Evolutionary conservation across 2,797 vertebrate genomes (phyloP).

Genomic region (Ptychobarbus kaznakovi): DNA sequence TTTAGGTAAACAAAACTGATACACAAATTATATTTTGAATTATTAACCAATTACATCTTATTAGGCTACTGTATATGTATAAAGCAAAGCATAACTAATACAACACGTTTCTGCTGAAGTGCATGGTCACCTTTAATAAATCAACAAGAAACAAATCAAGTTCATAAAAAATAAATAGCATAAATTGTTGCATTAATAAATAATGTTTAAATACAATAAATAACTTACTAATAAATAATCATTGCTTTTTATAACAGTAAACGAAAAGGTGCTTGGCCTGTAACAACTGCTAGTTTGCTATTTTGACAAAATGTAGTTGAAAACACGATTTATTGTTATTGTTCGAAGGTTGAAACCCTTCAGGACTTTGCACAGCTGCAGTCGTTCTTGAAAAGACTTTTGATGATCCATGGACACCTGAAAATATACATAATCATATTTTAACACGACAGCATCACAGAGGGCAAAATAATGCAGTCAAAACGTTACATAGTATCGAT

Average conservation of each 20-base stretch:
- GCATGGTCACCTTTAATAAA: conserved; percentile 23
- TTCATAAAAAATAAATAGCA: conserved; percentile 12
- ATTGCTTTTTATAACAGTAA: not conserved
- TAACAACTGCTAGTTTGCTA: conserved; percentile 6
- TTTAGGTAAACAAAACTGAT: not conserved
- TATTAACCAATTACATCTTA: not conserved
- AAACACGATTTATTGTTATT: conserved; percentile 75
- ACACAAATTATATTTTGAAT: not conserved
- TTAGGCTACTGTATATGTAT: not conserved
- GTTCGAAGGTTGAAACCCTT: conserved; percentile 74
- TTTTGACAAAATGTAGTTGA: conserved; percentile 64
- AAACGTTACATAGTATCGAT: not conserved
- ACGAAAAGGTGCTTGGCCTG: not conserved
- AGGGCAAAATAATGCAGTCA: not conserved
- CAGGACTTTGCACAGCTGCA: conserved; percentile 75
- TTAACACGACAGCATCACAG: not conserved
- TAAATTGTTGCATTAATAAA: conserved; percentile 15
- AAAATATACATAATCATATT: not conserved
- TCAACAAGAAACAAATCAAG: not conserved
- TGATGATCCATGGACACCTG: conserved; percentile 40
- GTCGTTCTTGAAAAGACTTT: conserved; percentile 66
- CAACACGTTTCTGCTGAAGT: conserved; percentile 9
- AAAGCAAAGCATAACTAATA: not conserved
- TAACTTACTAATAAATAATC: conserved; percentile 37
- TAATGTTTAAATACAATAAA: conserved; percentile 36